A percentile compares a stretch with the other conserved stretches of the same genome.
Evolutionary conservation across 2,113 vertebrate species (phyloP).

Genomic region (Rutilus rutilus): DNA sequence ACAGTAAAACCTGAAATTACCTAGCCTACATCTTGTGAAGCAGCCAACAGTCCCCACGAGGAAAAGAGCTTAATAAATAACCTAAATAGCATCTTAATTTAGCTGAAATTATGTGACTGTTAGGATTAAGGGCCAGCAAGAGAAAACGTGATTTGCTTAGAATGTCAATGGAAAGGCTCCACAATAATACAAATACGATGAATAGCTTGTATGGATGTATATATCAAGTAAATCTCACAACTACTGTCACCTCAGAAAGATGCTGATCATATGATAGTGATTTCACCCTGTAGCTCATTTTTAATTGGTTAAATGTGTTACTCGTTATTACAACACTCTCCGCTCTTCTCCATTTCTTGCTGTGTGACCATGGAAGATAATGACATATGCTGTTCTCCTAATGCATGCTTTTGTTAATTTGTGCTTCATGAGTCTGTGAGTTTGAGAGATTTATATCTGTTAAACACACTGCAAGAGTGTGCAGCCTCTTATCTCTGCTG

Average conservation of each 20-base stretch:
- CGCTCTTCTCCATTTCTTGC: not conserved
- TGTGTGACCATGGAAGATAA: not conserved
- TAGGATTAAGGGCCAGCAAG: not conserved
- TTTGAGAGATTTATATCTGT: not conserved
- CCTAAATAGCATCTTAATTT: not conserved
- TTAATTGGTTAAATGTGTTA: not conserved
- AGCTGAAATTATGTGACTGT: not conserved
- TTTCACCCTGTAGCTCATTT: not conserved
- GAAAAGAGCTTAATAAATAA: not conserved
- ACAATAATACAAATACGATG: not conserved
- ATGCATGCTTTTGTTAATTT: not conserved
- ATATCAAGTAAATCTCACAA: not conserved
- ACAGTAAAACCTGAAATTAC: conserved; percentile 4
- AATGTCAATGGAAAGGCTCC: not conserved
- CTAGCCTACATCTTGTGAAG: not conserved
- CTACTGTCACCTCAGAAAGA: not conserved
- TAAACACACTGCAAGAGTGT: not conserved
- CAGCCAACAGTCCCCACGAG: not conserved
- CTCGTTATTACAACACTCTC: not conserved
- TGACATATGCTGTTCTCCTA: not conserved
- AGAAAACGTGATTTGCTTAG: not conserved
- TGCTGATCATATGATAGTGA: not conserved
- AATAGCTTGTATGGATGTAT: not conserved
- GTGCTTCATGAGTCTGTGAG: not conserved
- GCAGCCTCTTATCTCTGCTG: conserved; percentile 15